These are phyloP conservation scores for Mus caroli DNA, from an alignment of 2,797 vertebrate genomes.

Conservation along the genomic window DNA sequence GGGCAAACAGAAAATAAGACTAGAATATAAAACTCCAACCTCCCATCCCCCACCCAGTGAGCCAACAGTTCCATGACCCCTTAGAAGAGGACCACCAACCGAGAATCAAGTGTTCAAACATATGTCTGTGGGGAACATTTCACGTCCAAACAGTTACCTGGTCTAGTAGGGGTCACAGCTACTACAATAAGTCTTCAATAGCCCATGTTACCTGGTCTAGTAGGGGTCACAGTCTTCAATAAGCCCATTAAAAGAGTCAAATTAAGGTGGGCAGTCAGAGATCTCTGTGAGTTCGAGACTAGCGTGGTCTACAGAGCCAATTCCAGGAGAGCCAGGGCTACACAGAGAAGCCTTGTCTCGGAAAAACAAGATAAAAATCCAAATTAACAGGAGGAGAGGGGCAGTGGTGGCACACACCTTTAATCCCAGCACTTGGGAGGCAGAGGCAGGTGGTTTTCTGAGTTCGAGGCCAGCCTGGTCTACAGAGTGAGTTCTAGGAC, in stretches of 20 bases:
- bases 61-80: neutral
- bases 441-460: too few relatives aligned
- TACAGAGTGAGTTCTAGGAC: neutral
- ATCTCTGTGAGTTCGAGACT: neutral
- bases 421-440: too few relatives aligned
- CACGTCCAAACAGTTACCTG: neutral
- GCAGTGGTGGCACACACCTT: too few relatives aligned
- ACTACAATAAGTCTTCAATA: neutral
- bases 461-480: neutral
- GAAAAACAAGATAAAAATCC: too few relatives aligned
- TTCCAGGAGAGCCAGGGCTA: neutral
- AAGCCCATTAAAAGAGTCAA: neutral
- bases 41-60: neutral
- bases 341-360: neutral
- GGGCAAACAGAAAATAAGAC: neutral
- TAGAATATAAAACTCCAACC: neutral
- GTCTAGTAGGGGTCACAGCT: neutral
- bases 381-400: too few relatives aligned
- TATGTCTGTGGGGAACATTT: neutral
- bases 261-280: neutral
- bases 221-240: neutral
- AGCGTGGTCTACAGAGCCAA: neutral
- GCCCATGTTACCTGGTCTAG: neutral
- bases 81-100: neutral
- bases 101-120: neutral